A percentile compares a stretch with the other conserved stretches of the same genome.
phyloP scores from a whole-genome alignment of 2,113 vertebrate genomes.

The Poeciliopsis occidentalis region DNA sequence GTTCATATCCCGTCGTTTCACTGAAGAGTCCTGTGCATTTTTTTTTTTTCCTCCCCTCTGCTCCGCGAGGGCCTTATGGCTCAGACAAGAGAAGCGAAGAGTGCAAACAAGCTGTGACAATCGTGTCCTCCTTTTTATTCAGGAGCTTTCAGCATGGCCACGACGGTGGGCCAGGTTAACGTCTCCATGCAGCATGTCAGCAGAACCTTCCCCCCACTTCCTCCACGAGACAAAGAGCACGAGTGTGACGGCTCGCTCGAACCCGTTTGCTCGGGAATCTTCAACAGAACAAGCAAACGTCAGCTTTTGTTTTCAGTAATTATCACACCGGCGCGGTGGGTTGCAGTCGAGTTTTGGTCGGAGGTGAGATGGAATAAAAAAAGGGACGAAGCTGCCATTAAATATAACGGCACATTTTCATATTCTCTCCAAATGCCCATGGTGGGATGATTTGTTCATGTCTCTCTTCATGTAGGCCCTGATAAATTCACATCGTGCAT shows the following conservation, averaged over 20 bases:
- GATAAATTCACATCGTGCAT: constrained; percentile 48
- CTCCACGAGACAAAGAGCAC: constrained; percentile 58
- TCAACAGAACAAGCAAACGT: constrained; percentile 16
- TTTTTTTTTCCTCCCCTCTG: constrained; percentile 2
- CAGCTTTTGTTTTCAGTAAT: constrained; percentile 1
- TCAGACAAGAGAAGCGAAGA: constrained; percentile 61
- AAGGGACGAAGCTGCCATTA: not conserved
- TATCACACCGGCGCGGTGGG: not conserved
- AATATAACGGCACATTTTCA: not conserved
- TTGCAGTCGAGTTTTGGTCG: constrained; percentile 20
- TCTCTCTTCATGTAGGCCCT: constrained; percentile 15
- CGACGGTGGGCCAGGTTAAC: constrained; percentile 76
- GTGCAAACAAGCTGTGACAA: constrained; percentile 80
- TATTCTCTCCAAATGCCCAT: not conserved
- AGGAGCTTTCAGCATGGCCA: constrained; percentile 66
- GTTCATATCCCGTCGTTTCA: constrained; percentile 21
- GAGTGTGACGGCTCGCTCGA: constrained; percentile 54
- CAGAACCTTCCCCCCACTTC: constrained; percentile 57
- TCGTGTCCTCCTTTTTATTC: constrained; percentile 76
- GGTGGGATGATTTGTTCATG: constrained; percentile 36
- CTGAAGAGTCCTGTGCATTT: constrained; percentile 39
- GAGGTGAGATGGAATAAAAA: constrained; percentile 11
- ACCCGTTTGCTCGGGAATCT: constrained; percentile 27
- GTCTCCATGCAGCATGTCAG: constrained; percentile 78
- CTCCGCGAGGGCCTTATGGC: constrained; percentile 44